Evolutionary conservation across 2,888 invertebrate genomes (phyloP), one percentile per base, ranked within the genome.

Genomic region (Xylocampa areola): DNA sequence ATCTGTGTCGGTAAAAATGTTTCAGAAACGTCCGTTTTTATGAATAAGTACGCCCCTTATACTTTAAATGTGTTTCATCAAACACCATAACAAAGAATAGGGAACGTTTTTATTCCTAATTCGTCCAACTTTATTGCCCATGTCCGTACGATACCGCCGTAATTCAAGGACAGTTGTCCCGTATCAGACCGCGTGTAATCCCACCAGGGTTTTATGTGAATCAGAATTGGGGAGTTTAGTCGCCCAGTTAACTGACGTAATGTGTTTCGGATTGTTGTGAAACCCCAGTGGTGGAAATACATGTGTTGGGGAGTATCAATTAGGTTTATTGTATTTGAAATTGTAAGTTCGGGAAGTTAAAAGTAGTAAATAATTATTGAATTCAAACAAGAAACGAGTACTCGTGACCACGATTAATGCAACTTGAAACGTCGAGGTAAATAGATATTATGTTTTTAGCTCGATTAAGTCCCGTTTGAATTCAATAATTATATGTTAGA

Each of bases 151-250:
- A 43, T 48, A 49, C 41, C 16, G 40, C n/a, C 47, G 60, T 74
- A 71, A 72, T 77, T 73, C 70, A 79, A 72, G 75, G 73, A 68
- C 70, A 68, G 59, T 74, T 60, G 61, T 49, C 57, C 49, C 62
- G 53, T 48, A 69, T 65, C 57, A 58, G 76, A 71, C 72, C 74
- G 65, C 65, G 68, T 61, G 65, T 82, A 83, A 83, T 83, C 78
- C 72, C 65, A 50, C 57, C 40, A 53, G 66, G 43, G 68, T 81
- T 79, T 79, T 76, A 76, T 71, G 71, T 64, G 65, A 48, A 62
- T 61, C 66, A 69, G 66, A 74, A 68, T 67, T 64, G 59, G 66
- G 68, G 68, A 75, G 73, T 76, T 76, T 57, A 63, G 55, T 58
- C 68, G 68, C 65, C 69, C 75, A 71, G 70, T 67, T 73, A 65